Evolutionary conservation across 2,888 invertebrate genomes (phyloP).

Genomic region (Ectemnius lituratus): DNA sequence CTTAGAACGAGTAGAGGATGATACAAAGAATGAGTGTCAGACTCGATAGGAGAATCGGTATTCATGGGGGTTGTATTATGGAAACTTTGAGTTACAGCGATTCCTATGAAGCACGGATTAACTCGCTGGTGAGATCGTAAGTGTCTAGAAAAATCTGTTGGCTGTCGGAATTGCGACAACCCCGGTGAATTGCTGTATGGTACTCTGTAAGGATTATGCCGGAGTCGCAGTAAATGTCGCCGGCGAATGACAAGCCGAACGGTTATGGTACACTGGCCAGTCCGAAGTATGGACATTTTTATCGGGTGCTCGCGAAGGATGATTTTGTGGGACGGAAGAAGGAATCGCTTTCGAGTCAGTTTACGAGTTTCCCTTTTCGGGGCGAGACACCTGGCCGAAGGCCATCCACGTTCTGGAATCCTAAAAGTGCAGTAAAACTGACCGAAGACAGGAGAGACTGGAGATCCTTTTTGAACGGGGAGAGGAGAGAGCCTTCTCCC

Average conservation of each 20-base stretch:
- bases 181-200: too few species aligned
- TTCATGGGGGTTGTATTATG: too few species aligned
- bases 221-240: neutral
- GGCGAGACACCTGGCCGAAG: conserved; percentile 71
- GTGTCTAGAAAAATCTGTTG: too few species aligned
- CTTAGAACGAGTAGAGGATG: too few species aligned
- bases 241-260: neutral
- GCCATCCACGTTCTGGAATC: conserved; percentile 65
- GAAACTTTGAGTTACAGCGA: too few species aligned
- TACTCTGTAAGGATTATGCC: neutral
- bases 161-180: too few species aligned
- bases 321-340: conserved; percentile 48
- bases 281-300: neutral
- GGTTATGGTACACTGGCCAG: neutral
- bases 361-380: conserved; percentile 66
- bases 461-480: conserved; percentile 53
- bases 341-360: conserved; percentile 64
- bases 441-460: conserved; percentile 58
- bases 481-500: conserved; percentile 31
- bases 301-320: conserved; percentile 22
- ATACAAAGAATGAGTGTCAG: too few species aligned
- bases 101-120: too few species aligned
- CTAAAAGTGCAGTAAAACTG: conserved; percentile 71
- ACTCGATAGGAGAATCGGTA: too few species aligned
- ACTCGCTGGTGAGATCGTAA: too few species aligned